Percentiles rank a stretch among this genome's conserved stretches.
Evolutionary conservation across 1,140 invertebrate species (phyloP).

Genomic region (Kradibia gibbosae): DNA sequence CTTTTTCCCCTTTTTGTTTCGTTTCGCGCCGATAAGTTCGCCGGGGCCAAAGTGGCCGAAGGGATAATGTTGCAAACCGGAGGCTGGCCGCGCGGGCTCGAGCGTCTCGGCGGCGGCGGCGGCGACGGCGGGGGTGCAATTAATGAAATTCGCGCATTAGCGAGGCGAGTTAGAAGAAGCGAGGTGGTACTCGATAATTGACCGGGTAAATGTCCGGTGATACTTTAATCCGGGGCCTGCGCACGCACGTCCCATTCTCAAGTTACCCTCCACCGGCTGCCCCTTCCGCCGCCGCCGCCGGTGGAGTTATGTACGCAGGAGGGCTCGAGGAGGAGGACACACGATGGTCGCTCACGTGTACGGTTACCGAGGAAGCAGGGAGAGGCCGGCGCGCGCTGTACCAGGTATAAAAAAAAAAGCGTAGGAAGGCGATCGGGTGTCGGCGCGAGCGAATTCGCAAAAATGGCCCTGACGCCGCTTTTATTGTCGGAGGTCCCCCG

Average conservation of each 20-base stretch:
- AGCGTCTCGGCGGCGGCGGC: too few species aligned
- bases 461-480: not conserved
- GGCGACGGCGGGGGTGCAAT: too few species aligned
- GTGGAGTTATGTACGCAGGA: too few species aligned
- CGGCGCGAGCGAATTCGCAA: not conserved
- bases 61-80: too few species aligned
- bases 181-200: not conserved
- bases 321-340: not conserved
- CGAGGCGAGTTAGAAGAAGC: too few species aligned
- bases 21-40: too few species aligned
- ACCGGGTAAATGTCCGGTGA: not conserved
- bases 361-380: not conserved
- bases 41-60: too few species aligned
- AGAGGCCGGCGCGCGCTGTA: not conserved
- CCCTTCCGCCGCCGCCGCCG: too few species aligned
- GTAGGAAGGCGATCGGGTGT: conserved; percentile 12
- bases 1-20: too few species aligned
- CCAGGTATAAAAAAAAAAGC: not conserved
- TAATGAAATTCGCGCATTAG: too few species aligned
- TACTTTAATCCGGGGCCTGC: not conserved
- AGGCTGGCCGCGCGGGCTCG: too few species aligned
- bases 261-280: conserved; percentile 14
- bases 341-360: not conserved
- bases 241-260: not conserved
- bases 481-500: too few species aligned